Evolutionary conservation across 1,140 invertebrate species (phyloP), one percentile per base, ranked within the genome.

Genomic region (Zeugodacus cucurbitae): DNA sequence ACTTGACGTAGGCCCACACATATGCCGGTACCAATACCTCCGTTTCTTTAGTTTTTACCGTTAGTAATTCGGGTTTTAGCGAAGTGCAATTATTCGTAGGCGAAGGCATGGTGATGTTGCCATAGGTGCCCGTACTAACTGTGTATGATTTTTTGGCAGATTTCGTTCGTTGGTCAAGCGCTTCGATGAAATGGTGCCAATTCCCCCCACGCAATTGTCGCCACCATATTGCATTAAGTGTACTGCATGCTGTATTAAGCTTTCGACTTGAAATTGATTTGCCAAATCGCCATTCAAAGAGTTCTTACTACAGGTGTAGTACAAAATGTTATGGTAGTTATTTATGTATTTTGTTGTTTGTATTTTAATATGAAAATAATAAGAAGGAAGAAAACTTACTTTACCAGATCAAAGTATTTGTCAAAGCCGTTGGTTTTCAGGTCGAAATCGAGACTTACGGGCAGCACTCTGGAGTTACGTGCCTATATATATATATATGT

Each of bases 171-270:
- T 86, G 29, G 26, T 11, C 8, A 5, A 86, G 14, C 11, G 82
- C 82, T 8, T 86, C 29, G n/a, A 86, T 11, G 54, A 86, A 86
- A 44, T 37, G 57, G 22, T 29, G 82, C 82, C 37, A 86, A 54
- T 86, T 86, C 37, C 34, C 82, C 29, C 29, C 26, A 8, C 82
- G 82, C 26, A 86, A 26, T 57, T 86, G 44, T 20, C 82, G 82
- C 82, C 82, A 86, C 82, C 82, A 86, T 11, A 86, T 86, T 4
- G 34, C 41, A 37, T 41, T 74, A 74, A 32, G 57, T 32, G 48
- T 86, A 8, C 26, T 22, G n/a, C 2, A 44, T 86, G 44, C 17
- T 86, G 82, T 54, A 86, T 22, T 29, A 86, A 34, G 26, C n/a
- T 86, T 4, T 29, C 82, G 54, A 57, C 32, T 54, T 57, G n/a